phyloP scores from a whole-genome alignment of 2,113 vertebrate genomes.

The Cisticola juncidis region DNA sequence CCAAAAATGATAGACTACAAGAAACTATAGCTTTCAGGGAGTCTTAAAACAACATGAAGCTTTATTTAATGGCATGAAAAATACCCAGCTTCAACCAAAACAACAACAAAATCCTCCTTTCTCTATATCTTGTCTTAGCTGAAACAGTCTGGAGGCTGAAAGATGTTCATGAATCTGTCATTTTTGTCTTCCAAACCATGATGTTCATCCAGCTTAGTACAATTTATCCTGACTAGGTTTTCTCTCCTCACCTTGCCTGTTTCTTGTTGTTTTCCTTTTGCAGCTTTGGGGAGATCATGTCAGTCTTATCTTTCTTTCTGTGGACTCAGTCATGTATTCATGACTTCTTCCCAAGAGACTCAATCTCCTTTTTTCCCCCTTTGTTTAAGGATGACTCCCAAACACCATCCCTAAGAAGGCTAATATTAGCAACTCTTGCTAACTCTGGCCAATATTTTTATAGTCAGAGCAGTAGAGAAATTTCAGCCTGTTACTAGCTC shows the following conservation, averaged over 20 bases:
- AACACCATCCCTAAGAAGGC: not conserved
- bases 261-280: not conserved
- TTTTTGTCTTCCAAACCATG: not conserved
- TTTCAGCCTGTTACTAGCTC: not conserved
- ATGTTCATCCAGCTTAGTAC: not conserved
- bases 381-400: not conserved
- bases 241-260: not conserved
- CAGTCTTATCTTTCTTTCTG: not conserved
- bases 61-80: not conserved
- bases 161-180: not conserved
- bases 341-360: not conserved
- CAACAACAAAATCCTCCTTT: not conserved
- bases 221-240: not conserved
- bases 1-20: not conserved
- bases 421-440: not conserved
- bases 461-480: not conserved
- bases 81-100: not conserved
- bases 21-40: not conserved
- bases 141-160: not conserved
- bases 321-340: not conserved
- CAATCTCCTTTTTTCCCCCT: fast-evolving
- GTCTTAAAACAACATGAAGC: not conserved
- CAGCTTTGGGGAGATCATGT: not conserved
- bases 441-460: not conserved
- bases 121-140: not conserved